Percentiles rank a stretch among this genome's conserved stretches.
These are phyloP conservation scores for Neosilurus hyrtlii DNA, from an alignment of 2,797 vertebrate species.

Conservation along the genomic window DNA sequence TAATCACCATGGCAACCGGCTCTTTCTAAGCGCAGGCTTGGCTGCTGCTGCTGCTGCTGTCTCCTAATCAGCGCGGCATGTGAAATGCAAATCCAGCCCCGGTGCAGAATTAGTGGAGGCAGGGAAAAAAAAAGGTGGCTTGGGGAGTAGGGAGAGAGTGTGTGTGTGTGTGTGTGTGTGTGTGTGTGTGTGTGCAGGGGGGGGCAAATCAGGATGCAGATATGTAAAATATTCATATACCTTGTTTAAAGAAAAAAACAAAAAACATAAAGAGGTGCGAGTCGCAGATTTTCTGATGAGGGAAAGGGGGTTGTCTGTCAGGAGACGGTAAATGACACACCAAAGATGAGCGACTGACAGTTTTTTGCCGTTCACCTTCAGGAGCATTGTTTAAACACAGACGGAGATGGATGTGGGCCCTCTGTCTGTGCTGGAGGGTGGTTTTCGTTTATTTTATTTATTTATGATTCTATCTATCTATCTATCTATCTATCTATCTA, in stretches of 20 bases:
- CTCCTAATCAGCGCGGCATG: slow-evolving; percentile 88
- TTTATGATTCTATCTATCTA: too few species aligned
- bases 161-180: too few species aligned
- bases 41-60: slow-evolving; percentile 73
- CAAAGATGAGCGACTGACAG: slow-evolving; percentile 98
- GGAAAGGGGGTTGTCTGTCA: slow-evolving; percentile 52
- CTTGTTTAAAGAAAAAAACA: slow-evolving; percentile 67
- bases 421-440: slow-evolving; percentile 60
- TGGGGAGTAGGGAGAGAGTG: slow-evolving; percentile 16
- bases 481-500: too few species aligned
- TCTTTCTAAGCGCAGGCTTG: slow-evolving; percentile 76
- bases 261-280: slow-evolving; percentile 54
- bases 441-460: background rate
- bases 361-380: slow-evolving; percentile 83
- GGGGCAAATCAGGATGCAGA: slow-evolving; percentile 76
- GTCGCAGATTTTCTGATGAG: slow-evolving; percentile 44
- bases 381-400: slow-evolving; percentile 92
- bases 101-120: slow-evolving; percentile 91
- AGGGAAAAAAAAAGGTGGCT: slow-evolving; percentile 71
- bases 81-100: slow-evolving; percentile 98
- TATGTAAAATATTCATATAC: slow-evolving; percentile 99
- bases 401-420: slow-evolving; percentile 82
- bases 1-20: slow-evolving; percentile 97
- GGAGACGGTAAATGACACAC: slow-evolving; percentile 95
- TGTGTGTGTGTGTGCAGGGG: background rate